A percentile compares a stretch with the other conserved stretches of the same genome.
These are phyloP conservation scores for Hirudo medicinalis DNA, from an alignment of 1,140 invertebrate species.

Conservation along the genomic window DNA sequence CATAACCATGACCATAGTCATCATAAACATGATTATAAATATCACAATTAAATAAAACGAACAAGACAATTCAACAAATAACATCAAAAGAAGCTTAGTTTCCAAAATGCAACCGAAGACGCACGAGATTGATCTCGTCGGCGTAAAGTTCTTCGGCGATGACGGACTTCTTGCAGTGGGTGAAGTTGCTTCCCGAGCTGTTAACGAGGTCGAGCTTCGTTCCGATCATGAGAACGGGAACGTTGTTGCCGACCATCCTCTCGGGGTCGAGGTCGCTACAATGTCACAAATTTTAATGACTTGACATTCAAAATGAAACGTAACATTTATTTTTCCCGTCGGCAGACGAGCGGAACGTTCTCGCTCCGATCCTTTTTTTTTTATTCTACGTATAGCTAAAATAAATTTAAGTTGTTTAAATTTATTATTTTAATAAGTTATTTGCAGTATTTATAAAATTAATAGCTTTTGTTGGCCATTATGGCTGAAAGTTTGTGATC, in stretches of 20 bases:
- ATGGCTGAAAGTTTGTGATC: too few species aligned
- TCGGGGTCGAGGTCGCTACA: conserved; percentile 69
- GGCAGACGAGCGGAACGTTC: too few species aligned
- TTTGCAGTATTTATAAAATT: too few species aligned
- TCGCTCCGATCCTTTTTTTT: too few species aligned
- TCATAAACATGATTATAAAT: conserved; percentile 15
- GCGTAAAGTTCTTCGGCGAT: conserved; percentile 81
- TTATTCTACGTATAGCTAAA: too few species aligned
- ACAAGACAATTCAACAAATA: too few species aligned
- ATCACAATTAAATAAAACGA: conserved; percentile 21
- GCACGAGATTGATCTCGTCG: conserved; percentile 71
- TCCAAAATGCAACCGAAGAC: conserved; percentile 29
- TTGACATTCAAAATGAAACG: too few species aligned
- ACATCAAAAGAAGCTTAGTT: conserved; percentile 6
- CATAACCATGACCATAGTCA: neutral
- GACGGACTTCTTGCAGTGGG: conserved; percentile 47
- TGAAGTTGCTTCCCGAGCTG: conserved; percentile 41
- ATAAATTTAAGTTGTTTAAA: too few species aligned
- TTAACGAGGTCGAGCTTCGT: conserved; percentile 76
- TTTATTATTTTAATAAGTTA: too few species aligned
- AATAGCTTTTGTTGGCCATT: too few species aligned
- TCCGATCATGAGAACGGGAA: conserved; percentile 81
- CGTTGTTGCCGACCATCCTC: conserved; percentile 62
- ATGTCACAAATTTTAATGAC: neutral
- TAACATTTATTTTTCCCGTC: too few species aligned